Evolutionary conservation across 1,140 invertebrate species (phyloP), one percentile per base, ranked within the genome.

Genomic region (Cydia pomonella): DNA sequence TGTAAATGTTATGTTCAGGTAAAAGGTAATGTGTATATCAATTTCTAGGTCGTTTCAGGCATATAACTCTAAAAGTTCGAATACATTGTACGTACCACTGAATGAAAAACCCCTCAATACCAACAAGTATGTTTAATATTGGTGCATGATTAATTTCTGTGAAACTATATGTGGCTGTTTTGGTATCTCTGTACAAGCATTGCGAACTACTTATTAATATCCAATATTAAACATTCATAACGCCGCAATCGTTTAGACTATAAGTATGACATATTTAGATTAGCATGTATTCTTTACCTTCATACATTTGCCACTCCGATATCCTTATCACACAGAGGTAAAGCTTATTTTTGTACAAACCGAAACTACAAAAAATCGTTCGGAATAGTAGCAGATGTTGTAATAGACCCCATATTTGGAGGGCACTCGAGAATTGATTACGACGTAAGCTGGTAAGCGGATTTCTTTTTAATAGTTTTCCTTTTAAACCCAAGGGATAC

Each of bases 381-480:
- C 73, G 66, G 59, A 38, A 75, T 64, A 74, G 83, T 80, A 83
- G 82, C 82, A 85, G 81, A 84, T 85, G 84, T 84, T 73, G 76
- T 66, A 79, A 77, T 80, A 76, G 77, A 77, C 77, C 76, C 80
- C 77, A 79, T 79, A 81, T 82, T 82, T 82, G 81, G 77, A 81
- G 87, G 87, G 88, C 83, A 87, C 88, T 90, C 77, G 80, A 86
- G 75, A 89, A 89, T 87, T 89, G 87, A 90, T 92, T 92, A 90
- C 80, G 82, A 73, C 79, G 47, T 73, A 76, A 50, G 79, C 74
- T 79, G 77, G 73, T 88, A 90, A 92, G 88, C 86, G 86, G 90
- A 92, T 92, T 90, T 87, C 87, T 87, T 86, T 89, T 88, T 89
- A 88, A 89, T 90, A 86, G 84, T 83, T 83, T 87, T 85, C 86